Base-by-base conservation (phyloP, 2,888 invertebrate species). In the Cotesia congregata region DNA sequence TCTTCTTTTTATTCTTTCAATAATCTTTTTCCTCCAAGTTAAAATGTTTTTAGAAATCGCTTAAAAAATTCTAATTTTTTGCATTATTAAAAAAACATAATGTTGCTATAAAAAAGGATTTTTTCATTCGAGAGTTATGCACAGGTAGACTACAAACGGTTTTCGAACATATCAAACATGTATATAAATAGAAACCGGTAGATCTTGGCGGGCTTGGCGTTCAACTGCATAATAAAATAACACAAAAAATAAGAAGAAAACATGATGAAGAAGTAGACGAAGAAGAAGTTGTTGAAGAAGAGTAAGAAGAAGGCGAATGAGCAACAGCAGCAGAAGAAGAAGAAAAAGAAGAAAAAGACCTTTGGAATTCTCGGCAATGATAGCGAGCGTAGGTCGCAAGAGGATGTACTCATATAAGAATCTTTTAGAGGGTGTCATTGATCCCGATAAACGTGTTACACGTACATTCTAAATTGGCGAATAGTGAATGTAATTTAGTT, bases 171-270 rank as follows among this genome's bases (percentile, higher is more conserved):
- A 50, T 50, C 9, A 50, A 50, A 50, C 76, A 79, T 80, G 86
- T 86, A 80, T 87, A 87, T 86, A 87, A 87, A 87, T 87, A 87
- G 87, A 87, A 87, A 86, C 86, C 85, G 86, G 87, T 86, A 86
- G 86, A 84, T 87, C 85, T 86, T 86, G 87, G 84, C 84, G 86
- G 77, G 85, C 39, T 41, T 9, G 50, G 17, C 50, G 7, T 12
- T 50, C 50, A 50, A 50, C 50, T 50, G 50, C 50, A 50, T 50
- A 50, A 50, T 50, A 50, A 12, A 50, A 50, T 50, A 50, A 50
- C 50, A 50, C 12, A 50, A 50, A 50, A 50, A 50, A 50, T 50
- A 50, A 7, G 50, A 50, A 50, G 50, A 50, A 50, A 12, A 50
- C 50, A 50, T 50, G 50, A 50, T 50, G 50, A 50, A 50, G 50